Evolutionary conservation across 2,888 invertebrate genomes (phyloP), one percentile per base, ranked within the genome.

Genomic region (Smittia aterrima): DNA sequence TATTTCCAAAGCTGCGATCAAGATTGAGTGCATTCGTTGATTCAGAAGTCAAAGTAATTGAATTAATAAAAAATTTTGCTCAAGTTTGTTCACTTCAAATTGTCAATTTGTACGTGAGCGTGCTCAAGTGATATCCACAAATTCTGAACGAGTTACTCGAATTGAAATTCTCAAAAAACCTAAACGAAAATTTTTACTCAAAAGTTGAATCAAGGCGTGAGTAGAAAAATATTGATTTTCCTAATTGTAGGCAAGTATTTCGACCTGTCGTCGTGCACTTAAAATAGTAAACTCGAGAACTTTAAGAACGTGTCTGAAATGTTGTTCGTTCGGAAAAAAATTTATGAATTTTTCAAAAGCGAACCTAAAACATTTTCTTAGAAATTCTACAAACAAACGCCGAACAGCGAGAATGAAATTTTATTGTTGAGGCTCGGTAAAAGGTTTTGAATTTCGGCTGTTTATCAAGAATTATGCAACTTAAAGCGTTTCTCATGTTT

Each of bases 11-110:
- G 47, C 13, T 47, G 47, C 47, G 47, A 47, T 47, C 47, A n/a
- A 47, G 47, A 13, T n/a, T 3, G 47, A 47, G 16, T n/a, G n/a
- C n/a, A n/a, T n/a, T n/a, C n/a, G n/a, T n/a, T n/a, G n/a, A n/a
- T n/a, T n/a, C 47, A 47, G 41, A 68, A 41, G 70, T 54, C 25
- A 71, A 71, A 71, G 25, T 71, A 71, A 71, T 71, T 71, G 27
- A 71, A 71, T 71, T 54, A 71, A 71, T 71, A 54, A 71, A 71
- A 71, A 32, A 25, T 47, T 38, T 38, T 38, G 40, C 22, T 47
- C n/a, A 66, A n/a, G 13, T 66, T 25, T n/a, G 22, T 7, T n/a
- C 0, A 1, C 6, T 20, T 71, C 18, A 40, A 54, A 54, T 25
- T 25, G n/a, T 11, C 54, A 54, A 9, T 40, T 71, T 53, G 68